Conservation (phyloP, 2,888 invertebrate species). For the Germaria angustata region DNA sequence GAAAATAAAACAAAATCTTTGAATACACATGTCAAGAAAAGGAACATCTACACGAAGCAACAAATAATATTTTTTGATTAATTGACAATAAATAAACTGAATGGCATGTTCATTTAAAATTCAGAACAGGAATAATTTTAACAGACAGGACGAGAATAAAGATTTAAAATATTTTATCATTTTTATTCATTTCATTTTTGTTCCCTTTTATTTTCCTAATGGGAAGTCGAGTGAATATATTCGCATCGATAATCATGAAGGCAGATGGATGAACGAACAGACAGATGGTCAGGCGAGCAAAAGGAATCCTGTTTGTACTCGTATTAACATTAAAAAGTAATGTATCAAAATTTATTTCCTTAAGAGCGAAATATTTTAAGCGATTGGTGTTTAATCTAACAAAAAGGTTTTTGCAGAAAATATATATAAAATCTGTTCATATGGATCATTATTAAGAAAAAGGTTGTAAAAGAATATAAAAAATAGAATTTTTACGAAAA, state of each 20-base stretch:
- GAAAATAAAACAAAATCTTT: too few relatives aligned
- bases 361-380: too few relatives aligned
- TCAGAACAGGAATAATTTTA: not conserved
- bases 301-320: not conserved
- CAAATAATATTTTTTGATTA: not conserved
- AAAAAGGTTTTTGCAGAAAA: too few relatives aligned
- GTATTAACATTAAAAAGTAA: too few relatives aligned
- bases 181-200: not conserved
- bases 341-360: too few relatives aligned
- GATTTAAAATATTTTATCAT: not conserved
- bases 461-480: too few relatives aligned
- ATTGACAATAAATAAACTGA: constrained; percentile 54
- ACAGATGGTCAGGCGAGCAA: not conserved
- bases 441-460: too few relatives aligned
- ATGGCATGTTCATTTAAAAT: constrained; percentile 26
- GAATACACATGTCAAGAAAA: too few relatives aligned
- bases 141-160: not conserved
- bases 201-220: not conserved
- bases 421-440: too few relatives aligned
- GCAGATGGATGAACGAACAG: not conserved
- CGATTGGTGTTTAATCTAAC: too few relatives aligned
- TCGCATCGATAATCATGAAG: not conserved
- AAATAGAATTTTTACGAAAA: too few relatives aligned
- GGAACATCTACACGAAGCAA: too few relatives aligned
- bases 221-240: not conserved